These are phyloP conservation scores for Caranx melampygus DNA, from an alignment of 2,113 vertebrate species.

Conservation along the genomic window DNA sequence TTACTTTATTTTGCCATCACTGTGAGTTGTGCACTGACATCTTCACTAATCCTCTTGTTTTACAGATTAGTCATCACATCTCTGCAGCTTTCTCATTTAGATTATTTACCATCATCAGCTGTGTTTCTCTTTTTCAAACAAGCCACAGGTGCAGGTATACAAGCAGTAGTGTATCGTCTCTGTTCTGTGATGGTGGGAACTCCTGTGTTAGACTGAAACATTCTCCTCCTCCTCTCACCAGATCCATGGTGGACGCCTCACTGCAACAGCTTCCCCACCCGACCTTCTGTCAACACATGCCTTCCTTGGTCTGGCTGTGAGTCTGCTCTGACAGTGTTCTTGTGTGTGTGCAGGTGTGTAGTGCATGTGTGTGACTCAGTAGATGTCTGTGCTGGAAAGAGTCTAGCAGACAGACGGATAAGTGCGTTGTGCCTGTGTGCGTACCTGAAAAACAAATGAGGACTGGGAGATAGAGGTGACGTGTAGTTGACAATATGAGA, in stretches of 20 bases:
- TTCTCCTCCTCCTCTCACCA: constrained; percentile 63
- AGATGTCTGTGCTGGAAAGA: background rate
- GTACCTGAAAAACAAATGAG: background rate
- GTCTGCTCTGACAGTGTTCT: constrained; percentile 61
- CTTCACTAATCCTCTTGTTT: too few relatives aligned
- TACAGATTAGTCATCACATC: too few relatives aligned
- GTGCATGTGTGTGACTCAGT: constrained; percentile 9
- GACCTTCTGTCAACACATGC: constrained; percentile 84
- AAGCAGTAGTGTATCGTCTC: background rate
- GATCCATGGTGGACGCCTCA: constrained; percentile 85
- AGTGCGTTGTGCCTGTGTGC: constrained; percentile 5
- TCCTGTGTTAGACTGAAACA: background rate
- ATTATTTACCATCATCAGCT: too few relatives aligned
- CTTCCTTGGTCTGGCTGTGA: constrained; percentile 86
- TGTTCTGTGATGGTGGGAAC: background rate
- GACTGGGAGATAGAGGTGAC: background rate
- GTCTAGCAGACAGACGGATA: background rate
- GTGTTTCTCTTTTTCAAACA: too few relatives aligned
- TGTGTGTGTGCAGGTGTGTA: constrained; percentile 58
- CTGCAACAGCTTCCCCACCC: constrained; percentile 83
- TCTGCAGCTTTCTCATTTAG: too few relatives aligned
- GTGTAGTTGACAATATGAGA: background rate
- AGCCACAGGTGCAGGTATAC: background rate
- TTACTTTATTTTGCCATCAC: too few relatives aligned
- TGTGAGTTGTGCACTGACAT: too few relatives aligned